A percentile compares a stretch with the other conserved stretches of the same genome.
phyloP scores from a whole-genome alignment of 2,888 invertebrate genomes.

The Notodonta ziczac region DNA sequence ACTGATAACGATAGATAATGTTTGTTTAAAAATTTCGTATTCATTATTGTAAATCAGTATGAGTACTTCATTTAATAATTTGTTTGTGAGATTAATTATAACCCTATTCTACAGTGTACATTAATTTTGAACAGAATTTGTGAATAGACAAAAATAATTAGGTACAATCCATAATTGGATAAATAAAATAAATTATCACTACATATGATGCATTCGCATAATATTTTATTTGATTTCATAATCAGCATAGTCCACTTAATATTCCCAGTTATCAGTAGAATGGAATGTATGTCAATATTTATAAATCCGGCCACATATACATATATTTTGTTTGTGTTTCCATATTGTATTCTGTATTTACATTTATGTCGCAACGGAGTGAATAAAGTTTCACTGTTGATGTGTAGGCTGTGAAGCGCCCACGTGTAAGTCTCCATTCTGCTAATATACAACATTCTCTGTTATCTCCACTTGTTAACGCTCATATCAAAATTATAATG shows the following conservation, averaged over 20 bases:
- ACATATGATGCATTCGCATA: not conserved
- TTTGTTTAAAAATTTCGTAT: too few relatives aligned
- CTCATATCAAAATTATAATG: not conserved
- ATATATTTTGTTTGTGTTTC: conserved; percentile 15
- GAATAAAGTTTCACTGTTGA: conserved; percentile 41
- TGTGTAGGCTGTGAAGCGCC: conserved; percentile 49
- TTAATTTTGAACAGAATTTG: too few relatives aligned
- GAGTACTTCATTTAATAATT: too few relatives aligned
- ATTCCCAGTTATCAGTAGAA: conserved; percentile 27
- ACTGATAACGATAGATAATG: too few relatives aligned
- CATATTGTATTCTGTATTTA: conserved; percentile 23
- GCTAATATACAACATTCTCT: not conserved
- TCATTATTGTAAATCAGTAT: too few relatives aligned
- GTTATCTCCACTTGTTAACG: not conserved
- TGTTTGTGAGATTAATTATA: too few relatives aligned
- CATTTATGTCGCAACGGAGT: conserved; percentile 35
- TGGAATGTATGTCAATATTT: conserved; percentile 32
- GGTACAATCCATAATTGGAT: too few relatives aligned
- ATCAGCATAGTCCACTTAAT: conserved; percentile 14
- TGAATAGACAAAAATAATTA: too few relatives aligned
- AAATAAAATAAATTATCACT: not conserved
- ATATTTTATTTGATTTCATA: conserved; percentile 2
- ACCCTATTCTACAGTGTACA: too few relatives aligned
- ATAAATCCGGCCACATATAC: not conserved
- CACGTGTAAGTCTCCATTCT: conserved; percentile 41